These are phyloP conservation scores for Xanthorhoe designata DNA, from an alignment of 2,888 invertebrate species.

Conservation along the genomic window DNA sequence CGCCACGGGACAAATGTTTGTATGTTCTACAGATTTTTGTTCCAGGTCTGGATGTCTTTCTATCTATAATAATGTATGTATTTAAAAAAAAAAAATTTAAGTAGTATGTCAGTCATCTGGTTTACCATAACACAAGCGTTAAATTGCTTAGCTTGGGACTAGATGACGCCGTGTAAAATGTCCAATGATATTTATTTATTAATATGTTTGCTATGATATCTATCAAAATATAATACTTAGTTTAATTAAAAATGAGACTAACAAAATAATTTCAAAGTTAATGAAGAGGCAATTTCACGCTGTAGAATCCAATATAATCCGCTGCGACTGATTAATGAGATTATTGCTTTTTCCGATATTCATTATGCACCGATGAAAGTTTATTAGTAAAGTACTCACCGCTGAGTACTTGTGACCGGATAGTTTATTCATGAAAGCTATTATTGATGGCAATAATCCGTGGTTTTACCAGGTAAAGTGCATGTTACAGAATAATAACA, in stretches of 20 bases:
- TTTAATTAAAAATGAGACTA: not conserved
- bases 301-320: constrained; percentile 5
- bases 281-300: constrained; percentile 1
- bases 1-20: too few relatives aligned
- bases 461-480: constrained; percentile 1
- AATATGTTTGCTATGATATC: too few relatives aligned
- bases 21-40: too few relatives aligned
- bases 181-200: too few relatives aligned
- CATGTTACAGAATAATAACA: constrained; percentile 6
- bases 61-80: too few relatives aligned
- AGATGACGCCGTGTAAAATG: too few relatives aligned
- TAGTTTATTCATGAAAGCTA: constrained; percentile 17
- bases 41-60: too few relatives aligned
- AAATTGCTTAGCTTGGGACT: too few relatives aligned
- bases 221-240: not conserved
- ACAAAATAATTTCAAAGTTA: not conserved
- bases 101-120: too few relatives aligned
- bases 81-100: too few relatives aligned
- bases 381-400: constrained; percentile 4
- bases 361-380: constrained; percentile 12
- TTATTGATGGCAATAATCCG: constrained; percentile 5
- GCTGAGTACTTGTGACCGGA: not conserved
- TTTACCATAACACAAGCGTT: too few relatives aligned
- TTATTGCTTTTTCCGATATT: constrained; percentile 17
- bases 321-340: constrained; percentile 1